These are phyloP conservation scores for Polydrusus pterygomalis DNA, from an alignment of 2,888 invertebrate genomes.

Conservation along the genomic window DNA sequence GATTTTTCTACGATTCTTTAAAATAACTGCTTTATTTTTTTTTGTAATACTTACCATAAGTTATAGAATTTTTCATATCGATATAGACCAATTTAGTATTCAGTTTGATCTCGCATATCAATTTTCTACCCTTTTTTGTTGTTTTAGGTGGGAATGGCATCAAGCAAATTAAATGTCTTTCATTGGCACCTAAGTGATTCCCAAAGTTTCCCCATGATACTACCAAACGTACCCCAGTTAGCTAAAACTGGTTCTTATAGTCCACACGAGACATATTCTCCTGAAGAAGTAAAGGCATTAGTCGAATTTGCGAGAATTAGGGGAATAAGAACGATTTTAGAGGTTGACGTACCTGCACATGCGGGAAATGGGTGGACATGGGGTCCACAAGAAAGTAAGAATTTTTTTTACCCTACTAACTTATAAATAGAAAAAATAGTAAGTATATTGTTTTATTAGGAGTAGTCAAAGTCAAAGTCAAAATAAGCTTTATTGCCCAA, in stretches of 20 bases:
- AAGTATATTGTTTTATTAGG: too few relatives aligned
- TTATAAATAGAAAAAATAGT: too few relatives aligned
- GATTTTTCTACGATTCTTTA: neutral
- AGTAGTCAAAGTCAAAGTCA: too few relatives aligned
- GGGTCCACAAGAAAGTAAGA: conserved; percentile 79
- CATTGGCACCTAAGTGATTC: conserved; percentile 96
- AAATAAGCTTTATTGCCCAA: too few relatives aligned
- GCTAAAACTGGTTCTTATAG: conserved; percentile 91
- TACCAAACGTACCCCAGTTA: conserved; percentile 84
- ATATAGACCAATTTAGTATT: too few relatives aligned
- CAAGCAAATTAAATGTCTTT: conserved; percentile 92
- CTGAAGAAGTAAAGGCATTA: conserved; percentile 82
- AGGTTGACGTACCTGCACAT: conserved; percentile 94
- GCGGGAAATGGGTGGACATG: conserved; percentile 91
- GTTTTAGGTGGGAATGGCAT: conserved; percentile 88
- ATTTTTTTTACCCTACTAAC: too few relatives aligned
- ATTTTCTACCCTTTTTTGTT: neutral
- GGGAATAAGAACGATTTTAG: conserved; percentile 90
- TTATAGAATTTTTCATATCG: too few relatives aligned
- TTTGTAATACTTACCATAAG: too few relatives aligned
- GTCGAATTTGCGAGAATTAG: conserved; percentile 86
- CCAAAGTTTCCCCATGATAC: conserved; percentile 92
- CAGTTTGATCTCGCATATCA: too few relatives aligned
- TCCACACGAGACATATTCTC: conserved; percentile 80
- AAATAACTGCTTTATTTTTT: too few relatives aligned